phyloP scores from a whole-genome alignment of 2,888 invertebrate genomes.

The Notodonta ziczac region DNA sequence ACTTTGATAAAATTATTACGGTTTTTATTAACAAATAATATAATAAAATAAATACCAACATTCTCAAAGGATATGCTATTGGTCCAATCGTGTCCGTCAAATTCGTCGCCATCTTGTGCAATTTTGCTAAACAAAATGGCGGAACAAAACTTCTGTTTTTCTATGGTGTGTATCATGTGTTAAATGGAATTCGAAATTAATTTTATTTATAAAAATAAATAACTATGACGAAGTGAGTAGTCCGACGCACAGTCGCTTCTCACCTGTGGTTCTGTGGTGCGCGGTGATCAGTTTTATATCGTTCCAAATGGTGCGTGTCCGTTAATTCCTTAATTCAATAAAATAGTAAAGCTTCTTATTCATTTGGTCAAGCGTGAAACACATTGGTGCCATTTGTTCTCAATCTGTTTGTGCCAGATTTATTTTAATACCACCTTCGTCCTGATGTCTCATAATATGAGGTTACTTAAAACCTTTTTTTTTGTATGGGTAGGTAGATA shows the following conservation, averaged over 20 bases:
- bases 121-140: constrained; percentile 59
- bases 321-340: constrained; percentile 85
- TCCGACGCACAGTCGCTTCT: constrained; percentile 82
- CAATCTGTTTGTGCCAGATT: constrained; percentile 62
- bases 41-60: constrained; percentile 60
- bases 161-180: constrained; percentile 51
- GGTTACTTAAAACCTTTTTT: too few relatives aligned
- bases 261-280: constrained; percentile 64
- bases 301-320: constrained; percentile 72
- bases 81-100: constrained; percentile 70
- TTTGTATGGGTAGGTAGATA: too few relatives aligned
- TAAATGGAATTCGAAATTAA: constrained; percentile 34
- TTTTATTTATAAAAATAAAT: constrained; percentile 35
- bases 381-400: constrained; percentile 60
- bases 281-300: constrained; percentile 68
- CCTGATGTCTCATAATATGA: too few relatives aligned
- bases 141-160: constrained; percentile 30
- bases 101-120: constrained; percentile 74
- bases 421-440: constrained; percentile 22
- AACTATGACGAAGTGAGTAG: constrained; percentile 81
- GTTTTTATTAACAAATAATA: neutral
- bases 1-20: constrained; percentile 13
- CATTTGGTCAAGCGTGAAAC: constrained; percentile 77
- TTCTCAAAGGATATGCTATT: constrained; percentile 74
- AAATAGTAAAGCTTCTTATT: constrained; percentile 79